Base-by-base conservation (phyloP, 2,113 vertebrate species). In the Xiphophorus maculatus region DNA sequence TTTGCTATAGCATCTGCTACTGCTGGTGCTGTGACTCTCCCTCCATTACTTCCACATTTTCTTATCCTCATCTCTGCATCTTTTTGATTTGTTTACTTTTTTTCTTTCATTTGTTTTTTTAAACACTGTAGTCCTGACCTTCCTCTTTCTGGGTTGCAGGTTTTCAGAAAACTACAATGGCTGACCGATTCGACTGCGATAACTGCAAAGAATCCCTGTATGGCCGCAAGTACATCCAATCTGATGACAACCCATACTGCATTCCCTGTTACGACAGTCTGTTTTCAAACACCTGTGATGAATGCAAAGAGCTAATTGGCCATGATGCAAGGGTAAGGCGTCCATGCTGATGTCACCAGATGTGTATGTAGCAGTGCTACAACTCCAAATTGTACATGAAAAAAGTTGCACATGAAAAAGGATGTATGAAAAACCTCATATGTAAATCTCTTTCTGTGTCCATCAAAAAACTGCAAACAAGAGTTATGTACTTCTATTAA, bases 131-230 rank as follows among this genome's bases (percentile, higher is more conserved):
- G 29, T 81, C 27, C 42, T 10, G 1, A 33, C 14, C 25, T 0
- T 74, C 19, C 76, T n/a, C 15, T 69, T 8, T 72, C 4, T 87
- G 14, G 82, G 66, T 82, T 81, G 1, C 82, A 91, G 91, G 69
- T 6, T 66, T 61, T 22, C 63, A 77, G 70, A 63, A 66, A 35
- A 17, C 63, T 86, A 96, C 88, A 71, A 99, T 99, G 98, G 97
- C 97, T 0, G 97, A 99, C 86, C 94, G 95, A 30, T 99, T 99
- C 4, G 96, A 99, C 91, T 99, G 98, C 61, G 96, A 95, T 87
- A 96, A 97, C 93, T 99, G 98, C 91, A 98, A 97, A 76, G 98
- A 99, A 92, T 97, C 97, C 80, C 81, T 99, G 72, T 99, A 98
- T 0, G 97, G 98, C 42, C 96, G 97, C 87, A 99, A 99, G 92